Base-by-base conservation (phyloP, 2,113 vertebrate species). In the Xenus cinereus region DNA sequence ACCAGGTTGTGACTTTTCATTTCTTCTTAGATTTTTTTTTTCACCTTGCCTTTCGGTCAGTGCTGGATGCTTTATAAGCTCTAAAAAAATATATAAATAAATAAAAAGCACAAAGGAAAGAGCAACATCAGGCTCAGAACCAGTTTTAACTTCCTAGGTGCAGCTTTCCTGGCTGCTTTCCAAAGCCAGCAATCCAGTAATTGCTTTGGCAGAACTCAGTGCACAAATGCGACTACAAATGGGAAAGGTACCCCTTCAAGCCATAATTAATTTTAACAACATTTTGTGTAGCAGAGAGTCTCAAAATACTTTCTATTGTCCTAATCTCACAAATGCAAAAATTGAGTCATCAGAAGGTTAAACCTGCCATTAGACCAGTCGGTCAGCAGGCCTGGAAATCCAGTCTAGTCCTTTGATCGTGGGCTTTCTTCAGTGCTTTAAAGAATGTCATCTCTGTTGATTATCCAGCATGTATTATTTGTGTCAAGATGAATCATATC, bases 71-170 rank as follows among this genome's bases (percentile, higher is more conserved):
- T 45, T 84, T 64, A 32, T 9, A 78, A 89, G 54, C 48, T 51
- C 59, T 53, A 53, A 74, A 74, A 39, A 68, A 64, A 46, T 7
- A 45, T 39, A 39, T 39, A 39, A 39, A 39, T 14, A 63, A 33
- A n/a, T 20, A 30, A 37, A 50, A 28, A 33, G 4, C 12, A 3
- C 19, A 54, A 85, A 82, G 37, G 39, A 81, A 54, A 86, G 27
- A 90, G 33, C 23, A 92, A 30, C 21, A 51, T 60, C 75, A 93
- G 62, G 39, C 56, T 78, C 73, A 89, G 88, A 95, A 92, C 66
- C 84, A 84, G 96, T 91, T 95, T 89, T 82, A 75, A 54, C 94
- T 89, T 95, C 73, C 74, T 91, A 91, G 80, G 68, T 93, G 84
- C 56, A 20, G 92, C 89, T 96, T 57, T 87, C 76, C 74, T 93